Evolutionary conservation across 2,797 vertebrate species (phyloP).

Genomic region (Monodelphis domestica): DNA sequence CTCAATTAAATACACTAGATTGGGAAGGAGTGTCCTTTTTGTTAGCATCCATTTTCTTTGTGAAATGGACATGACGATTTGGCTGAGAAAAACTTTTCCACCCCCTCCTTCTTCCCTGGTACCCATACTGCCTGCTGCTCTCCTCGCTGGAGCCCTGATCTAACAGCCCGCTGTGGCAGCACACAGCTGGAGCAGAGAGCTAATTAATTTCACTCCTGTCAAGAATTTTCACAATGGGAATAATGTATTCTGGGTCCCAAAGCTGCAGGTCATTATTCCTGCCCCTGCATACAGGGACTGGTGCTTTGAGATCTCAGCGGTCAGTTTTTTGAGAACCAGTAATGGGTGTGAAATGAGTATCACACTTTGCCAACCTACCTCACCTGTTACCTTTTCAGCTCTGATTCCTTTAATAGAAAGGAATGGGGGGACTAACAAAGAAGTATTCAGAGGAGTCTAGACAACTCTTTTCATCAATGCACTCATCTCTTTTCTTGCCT

Average conservation of each 20-base stretch:
- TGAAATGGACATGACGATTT: conserved; percentile 36
- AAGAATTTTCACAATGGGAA: conserved; percentile 62
- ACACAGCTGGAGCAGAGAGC: conserved; percentile 2
- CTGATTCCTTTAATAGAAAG: conserved; percentile 52
- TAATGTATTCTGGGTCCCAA: conserved; percentile 55
- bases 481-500: background rate
- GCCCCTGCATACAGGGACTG: conserved; percentile 59
- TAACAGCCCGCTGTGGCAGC: conserved; percentile 27
- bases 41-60: conserved; percentile 61
- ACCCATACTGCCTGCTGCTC: background rate
- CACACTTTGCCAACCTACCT: conserved; percentile 18
- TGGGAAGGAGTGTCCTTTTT: conserved; percentile 33
- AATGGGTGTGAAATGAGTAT: conserved; percentile 73
- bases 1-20: conserved; percentile 71
- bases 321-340: conserved; percentile 68
- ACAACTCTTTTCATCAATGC: background rate
- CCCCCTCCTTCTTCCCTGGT: conserved; percentile 16
- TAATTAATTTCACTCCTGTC: conserved; percentile 67
- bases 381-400: conserved; percentile 46
- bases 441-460: background rate
- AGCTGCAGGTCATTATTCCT: conserved; percentile 56
- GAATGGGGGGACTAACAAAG: background rate
- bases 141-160: background rate
- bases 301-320: conserved; percentile 63
- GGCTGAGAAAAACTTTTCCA: conserved; percentile 31